Evolutionary conservation across 53 echinoderm and acorn worm genomes (phyloP).

Genomic region (Paracentrotus lividus): DNA sequence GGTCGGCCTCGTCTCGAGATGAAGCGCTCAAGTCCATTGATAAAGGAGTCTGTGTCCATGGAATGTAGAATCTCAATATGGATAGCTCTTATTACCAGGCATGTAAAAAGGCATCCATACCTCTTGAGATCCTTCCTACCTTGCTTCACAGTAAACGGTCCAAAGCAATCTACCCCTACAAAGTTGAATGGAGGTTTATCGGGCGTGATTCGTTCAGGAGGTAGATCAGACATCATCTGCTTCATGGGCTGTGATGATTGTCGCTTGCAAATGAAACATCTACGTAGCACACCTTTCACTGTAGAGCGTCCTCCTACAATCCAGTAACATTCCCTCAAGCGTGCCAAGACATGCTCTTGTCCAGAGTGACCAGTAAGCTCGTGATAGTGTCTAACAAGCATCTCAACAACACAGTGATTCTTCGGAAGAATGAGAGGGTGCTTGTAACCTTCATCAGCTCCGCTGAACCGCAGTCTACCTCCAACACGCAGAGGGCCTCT

Average conservation of each 20-base stretch:
- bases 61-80: conserved; percentile 45
- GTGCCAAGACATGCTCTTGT: conserved; percentile 68
- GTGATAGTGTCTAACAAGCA: conserved; percentile 75
- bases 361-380: conserved; percentile 69
- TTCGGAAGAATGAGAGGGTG: conserved; percentile 78
- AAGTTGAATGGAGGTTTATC: conserved; percentile 14
- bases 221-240: conserved; percentile 53
- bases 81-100: background rate
- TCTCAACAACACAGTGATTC: conserved; percentile 66
- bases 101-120: conserved; percentile 55
- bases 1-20: conserved; percentile 54
- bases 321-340: conserved; percentile 74
- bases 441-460: conserved; percentile 47
- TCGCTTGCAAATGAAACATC: conserved; percentile 72
- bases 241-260: background rate
- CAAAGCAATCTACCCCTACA: conserved; percentile 58
- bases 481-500: too few relatives aligned
- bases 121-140: conserved; percentile 40
- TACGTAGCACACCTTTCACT: conserved; percentile 66
- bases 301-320: conserved; percentile 66
- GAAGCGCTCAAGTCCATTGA: conserved; percentile 25
- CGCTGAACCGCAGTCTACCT: conserved; percentile 38
- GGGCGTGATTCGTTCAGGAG: background rate
- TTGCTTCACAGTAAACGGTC: conserved; percentile 23
- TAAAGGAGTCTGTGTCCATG: conserved; percentile 65